Evolutionary conservation across 2,888 invertebrate species (phyloP).

Genomic region (Hoplodrina blanda): DNA sequence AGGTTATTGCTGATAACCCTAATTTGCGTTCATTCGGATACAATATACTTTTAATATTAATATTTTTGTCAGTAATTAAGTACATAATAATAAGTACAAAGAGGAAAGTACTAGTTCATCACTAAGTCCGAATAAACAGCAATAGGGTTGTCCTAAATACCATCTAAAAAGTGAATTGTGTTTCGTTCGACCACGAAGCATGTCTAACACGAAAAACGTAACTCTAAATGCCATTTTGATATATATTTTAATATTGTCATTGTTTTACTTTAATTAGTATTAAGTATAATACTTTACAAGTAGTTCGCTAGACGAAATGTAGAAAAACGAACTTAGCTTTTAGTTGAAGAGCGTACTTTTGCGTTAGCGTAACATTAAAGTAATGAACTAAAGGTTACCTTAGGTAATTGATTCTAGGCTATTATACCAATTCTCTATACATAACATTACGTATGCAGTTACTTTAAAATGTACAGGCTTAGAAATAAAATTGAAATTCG

Average conservation of each 20-base stretch:
- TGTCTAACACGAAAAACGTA: slow-evolving; percentile 85
- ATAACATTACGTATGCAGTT: slow-evolving; percentile 72
- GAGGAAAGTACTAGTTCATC: slow-evolving; percentile 59
- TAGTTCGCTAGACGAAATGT: slow-evolving; percentile 81
- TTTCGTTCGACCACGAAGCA: slow-evolving; percentile 81
- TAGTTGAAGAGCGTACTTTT: slow-evolving; percentile 66
- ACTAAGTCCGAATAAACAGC: slow-evolving; percentile 72
- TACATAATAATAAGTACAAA: slow-evolving; percentile 66
- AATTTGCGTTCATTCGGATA: slow-evolving; percentile 65
- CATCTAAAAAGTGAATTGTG: slow-evolving; percentile 75
- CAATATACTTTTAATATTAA: slow-evolving; percentile 25
- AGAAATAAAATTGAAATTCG: slow-evolving; percentile 78
- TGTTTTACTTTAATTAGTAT: slow-evolving; percentile 85
- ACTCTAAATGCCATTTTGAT: slow-evolving; percentile 86
- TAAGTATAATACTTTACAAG: slow-evolving; percentile 83
- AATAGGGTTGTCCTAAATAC: slow-evolving; percentile 73
- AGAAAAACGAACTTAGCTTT: slow-evolving; percentile 78
- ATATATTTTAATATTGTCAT: slow-evolving; percentile 90
- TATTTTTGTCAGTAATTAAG: slow-evolving; percentile 52
- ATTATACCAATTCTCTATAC: slow-evolving; percentile 69
- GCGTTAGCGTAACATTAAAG: slow-evolving; percentile 72
- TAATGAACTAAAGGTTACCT: slow-evolving; percentile 69
- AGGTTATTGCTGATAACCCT: slow-evolving; percentile 61
- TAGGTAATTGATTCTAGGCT: slow-evolving; percentile 70
- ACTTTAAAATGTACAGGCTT: slow-evolving; percentile 76